Percentiles rank a stretch among this genome's conserved stretches.
These are phyloP conservation scores for Phaethornis superciliosus DNA, from an alignment of 2,113 vertebrate genomes.

Conservation along the genomic window DNA sequence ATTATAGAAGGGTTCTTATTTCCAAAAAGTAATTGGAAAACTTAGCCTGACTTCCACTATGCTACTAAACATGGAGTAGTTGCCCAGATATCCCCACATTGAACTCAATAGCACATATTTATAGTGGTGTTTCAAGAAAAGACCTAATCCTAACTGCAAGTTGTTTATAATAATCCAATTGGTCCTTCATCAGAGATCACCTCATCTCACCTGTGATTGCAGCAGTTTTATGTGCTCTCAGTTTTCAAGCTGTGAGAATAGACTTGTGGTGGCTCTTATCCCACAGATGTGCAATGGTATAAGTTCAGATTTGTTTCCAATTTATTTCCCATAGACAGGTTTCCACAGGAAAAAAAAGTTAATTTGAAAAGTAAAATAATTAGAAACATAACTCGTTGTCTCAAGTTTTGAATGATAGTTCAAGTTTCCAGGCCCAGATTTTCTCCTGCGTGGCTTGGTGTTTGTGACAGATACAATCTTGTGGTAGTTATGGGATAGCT, in stretches of 20 bases:
- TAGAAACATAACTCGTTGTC: constrained; percentile 13
- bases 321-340: not conserved
- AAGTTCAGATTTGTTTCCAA: constrained; percentile 36
- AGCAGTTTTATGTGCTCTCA: not conserved
- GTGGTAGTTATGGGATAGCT: not conserved
- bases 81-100: not conserved
- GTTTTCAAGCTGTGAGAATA: constrained; percentile 6
- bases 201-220: constrained; percentile 15
- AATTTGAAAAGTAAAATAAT: constrained; percentile 20
- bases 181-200: constrained; percentile 36
- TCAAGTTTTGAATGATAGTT: not conserved
- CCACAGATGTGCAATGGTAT: not conserved
- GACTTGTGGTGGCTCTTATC: not conserved
- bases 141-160: not conserved
- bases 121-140: not conserved
- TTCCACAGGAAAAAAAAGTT: not conserved
- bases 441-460: not conserved
- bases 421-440: constrained; percentile 9
- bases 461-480: constrained; percentile 35
- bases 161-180: constrained; percentile 61
- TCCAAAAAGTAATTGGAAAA: not conserved
- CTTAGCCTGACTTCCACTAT: not conserved
- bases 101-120: not conserved
- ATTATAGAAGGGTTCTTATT: not conserved
- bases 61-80: accelerated